Base-by-base conservation (phyloP, 2,113 vertebrate species). In the Harpagus bidentatus region DNA sequence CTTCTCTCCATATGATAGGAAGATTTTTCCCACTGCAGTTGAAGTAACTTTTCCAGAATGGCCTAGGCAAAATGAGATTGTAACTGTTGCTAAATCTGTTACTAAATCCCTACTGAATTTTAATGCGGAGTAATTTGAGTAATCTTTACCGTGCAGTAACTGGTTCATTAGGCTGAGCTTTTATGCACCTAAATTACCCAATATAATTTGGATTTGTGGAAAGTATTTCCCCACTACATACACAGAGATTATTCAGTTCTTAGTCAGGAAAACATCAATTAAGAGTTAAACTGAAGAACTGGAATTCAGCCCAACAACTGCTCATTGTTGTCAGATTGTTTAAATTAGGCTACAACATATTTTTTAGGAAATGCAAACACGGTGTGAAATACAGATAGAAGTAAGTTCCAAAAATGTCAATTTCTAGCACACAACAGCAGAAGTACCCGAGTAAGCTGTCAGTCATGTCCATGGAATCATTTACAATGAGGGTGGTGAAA, bases 211-310 rank as follows among this genome's bases (percentile, higher is more conserved):
- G 56, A 69, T 93, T 93, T 82, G 45, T 56, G 23, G 61, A 85
- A 93, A 79, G 23, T 36, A 79, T 91, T 96, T 91, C 42, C 82
- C 82, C 28, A 29, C 38, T 56, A 32, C 14, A 12, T 82, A 82
- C 18, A n/a, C 70, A 76, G 73, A 91, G 43, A 96, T 94, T 85
- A 91, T 74, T 56, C 56, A 79, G 69, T 58, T 52, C 69, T 71
- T 79, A 93, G 58, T 69, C 28, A 83, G 89, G 77, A 96, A 94
- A 89, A 94, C 48, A 82, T 79, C 38, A 87, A 69, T 89, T 93
- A 84, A 74, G 31, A 56, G 29, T 76, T 89, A 89, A 90, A 95
- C 72, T 32, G 42, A 95, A 84, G 42, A 89, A 89, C 56, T 79
- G 70, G 77, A 81, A 74, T 63, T 84, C 52, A 79, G 55, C 55